phyloP scores from a whole-genome alignment of 1,140 invertebrate genomes.

The roundworm (Caenorhabditis elegans) region DNA sequence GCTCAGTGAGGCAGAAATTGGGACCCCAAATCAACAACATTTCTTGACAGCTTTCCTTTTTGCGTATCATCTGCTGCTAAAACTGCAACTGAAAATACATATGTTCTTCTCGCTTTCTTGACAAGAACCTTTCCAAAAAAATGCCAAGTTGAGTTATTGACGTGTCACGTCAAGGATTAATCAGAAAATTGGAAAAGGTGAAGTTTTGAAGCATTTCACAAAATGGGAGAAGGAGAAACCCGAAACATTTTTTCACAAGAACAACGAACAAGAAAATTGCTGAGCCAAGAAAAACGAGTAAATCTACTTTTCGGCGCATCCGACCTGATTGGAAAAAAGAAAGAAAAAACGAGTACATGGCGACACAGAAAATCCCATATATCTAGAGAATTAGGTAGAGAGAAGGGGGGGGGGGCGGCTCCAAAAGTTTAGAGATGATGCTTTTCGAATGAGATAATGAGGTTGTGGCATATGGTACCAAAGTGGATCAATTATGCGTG shows the following conservation, averaged over 20 bases:
- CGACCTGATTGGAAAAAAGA: constrained; percentile 26
- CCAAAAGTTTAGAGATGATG: not conserved
- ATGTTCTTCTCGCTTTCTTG: not conserved
- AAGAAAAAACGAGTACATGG: not conserved
- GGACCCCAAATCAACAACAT: not conserved
- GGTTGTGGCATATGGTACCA: constrained; percentile 21
- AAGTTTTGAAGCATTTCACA: no score
- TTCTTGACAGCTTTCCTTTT: not conserved
- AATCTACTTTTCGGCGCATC: constrained; percentile 9
- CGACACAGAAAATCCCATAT: not conserved
- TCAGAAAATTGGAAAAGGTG: not conserved
- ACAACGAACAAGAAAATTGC: constrained; percentile 11
- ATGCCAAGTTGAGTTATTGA: constrained; percentile 30
- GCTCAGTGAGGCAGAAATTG: not conserved
- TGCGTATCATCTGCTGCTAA: not conserved
- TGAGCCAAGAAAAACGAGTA: not conserved
- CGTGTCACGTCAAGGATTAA: not conserved
- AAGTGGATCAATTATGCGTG: constrained; percentile 25
- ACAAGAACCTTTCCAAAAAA: not conserved
- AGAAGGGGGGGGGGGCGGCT: no score
- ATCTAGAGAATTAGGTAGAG: not conserved
- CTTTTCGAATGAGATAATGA: not conserved
- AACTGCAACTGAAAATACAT: not conserved
- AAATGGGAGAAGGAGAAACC: not conserved
- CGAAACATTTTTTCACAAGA: not conserved